Base-by-base conservation (phyloP, 2,113 vertebrate genomes). In the Odontophorus gujanensis region DNA sequence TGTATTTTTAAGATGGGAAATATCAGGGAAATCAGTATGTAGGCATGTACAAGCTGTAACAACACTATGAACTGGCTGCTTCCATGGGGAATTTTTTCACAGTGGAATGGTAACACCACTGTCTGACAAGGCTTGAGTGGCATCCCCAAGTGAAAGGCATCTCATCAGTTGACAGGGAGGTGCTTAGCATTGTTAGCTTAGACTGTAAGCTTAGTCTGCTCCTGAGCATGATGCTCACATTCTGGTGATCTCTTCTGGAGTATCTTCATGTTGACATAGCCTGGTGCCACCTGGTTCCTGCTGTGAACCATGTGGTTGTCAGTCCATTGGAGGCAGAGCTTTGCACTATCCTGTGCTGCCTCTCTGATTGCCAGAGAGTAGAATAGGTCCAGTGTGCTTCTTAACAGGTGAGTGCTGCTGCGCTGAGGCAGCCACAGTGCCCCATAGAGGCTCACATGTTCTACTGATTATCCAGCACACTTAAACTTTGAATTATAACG, bases 401-500 rank as follows among this genome's bases (percentile, higher is more conserved):
- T 7, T 19, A 77, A 80, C 89, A 94, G 79, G 87, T 81, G 51
- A 63, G 58, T 21, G 47, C 95, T 68, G 86, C 74, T 81, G 2
- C 3, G 21, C 61, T 1, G 18, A 63, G 83, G 89, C 69, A 79
- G 66, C 36, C 71, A 11, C 69, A 34, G 42, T 61, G 51, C 90
- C 81, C 88, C 19, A 68, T 77, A 73, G 73, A 87, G 75, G n/a
- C 55, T 68, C 62, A 75, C 76, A 97, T 88, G 87, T 82, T 96
- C 82, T 73, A 34, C 69, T 89, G 89, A 90, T 95, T 91, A 83
- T 81, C 63, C 72, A 74, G 73, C 77, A 53, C 63, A 78, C 79
- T 95, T 77, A 71, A 81, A 88, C 30, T 77, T 96, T 91, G 94
- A 96, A 91, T 95, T 95, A 89, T 92, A 85, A 93, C 81, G 79